A percentile compares a stretch with the other conserved stretches of the same genome.
Evolutionary conservation across 2,888 invertebrate genomes (phyloP).

Genomic region (Eulithis prunata): DNA sequence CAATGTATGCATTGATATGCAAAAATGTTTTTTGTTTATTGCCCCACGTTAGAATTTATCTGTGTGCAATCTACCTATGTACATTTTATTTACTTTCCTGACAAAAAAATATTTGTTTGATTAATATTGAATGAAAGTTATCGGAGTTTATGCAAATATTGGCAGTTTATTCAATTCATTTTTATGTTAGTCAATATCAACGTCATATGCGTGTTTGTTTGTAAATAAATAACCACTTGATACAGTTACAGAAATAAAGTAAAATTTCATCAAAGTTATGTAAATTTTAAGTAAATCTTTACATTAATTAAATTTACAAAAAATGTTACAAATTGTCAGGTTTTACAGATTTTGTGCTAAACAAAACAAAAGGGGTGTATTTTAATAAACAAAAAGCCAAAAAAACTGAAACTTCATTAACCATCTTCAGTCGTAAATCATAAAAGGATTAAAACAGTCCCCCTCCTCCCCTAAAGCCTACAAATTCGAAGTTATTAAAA

Average conservation of each 20-base stretch:
- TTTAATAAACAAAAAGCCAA: conserved; percentile 55
- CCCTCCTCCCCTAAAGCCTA: conserved; percentile 48
- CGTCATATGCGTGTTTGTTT: not conserved
- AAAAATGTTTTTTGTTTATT: conserved; percentile 53
- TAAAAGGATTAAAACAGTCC: conserved; percentile 63
- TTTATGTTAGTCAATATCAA: not conserved
- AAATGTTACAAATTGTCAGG: no score
- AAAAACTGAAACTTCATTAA: conserved; percentile 60
- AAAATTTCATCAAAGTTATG: no score
- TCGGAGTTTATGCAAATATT: conserved; percentile 1
- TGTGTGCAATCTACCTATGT: conserved; percentile 17
- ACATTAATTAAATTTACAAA: no score
- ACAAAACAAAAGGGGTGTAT: conserved; percentile 50
- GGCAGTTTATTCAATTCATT: conserved; percentile 1
- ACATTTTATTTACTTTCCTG: conserved; percentile 6
- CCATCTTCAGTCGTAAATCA: conserved; percentile 70
- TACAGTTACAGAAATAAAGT: no score
- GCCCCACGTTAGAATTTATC: conserved; percentile 37
- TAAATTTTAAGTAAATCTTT: no score
- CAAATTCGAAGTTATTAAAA: conserved; percentile 82
- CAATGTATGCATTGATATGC: conserved; percentile 66
- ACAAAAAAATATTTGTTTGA: conserved; percentile 12
- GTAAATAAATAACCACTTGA: not conserved
- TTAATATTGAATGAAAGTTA: conserved; percentile 8
- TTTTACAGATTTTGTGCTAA: conserved; percentile 3